Conservation (phyloP, 2,797 vertebrate species). For the Liparis tanakae region DNA sequence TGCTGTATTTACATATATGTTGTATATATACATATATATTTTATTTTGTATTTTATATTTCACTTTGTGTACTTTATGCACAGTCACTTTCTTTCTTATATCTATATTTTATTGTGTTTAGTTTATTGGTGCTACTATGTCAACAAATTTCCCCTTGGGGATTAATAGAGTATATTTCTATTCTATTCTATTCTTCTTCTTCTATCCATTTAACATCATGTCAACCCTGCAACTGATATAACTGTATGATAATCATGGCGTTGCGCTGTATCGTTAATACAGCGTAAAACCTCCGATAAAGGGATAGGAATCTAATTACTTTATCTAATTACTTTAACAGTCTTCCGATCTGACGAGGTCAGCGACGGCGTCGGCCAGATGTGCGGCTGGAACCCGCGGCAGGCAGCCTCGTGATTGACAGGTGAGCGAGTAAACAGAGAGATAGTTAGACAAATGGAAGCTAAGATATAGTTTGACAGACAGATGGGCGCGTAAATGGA, state of each 20-base stretch:
- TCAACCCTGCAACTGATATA: constrained; percentile 18
- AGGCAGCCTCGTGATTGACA: constrained; percentile 80
- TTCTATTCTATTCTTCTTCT: no score
- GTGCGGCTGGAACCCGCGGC: constrained; percentile 48
- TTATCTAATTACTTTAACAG: constrained; percentile 68
- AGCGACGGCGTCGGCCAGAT: constrained; percentile 56
- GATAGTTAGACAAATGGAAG: constrained; percentile 87
- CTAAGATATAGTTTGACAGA: constrained; percentile 87
- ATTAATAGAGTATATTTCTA: no score
- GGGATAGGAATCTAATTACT: constrained; percentile 66
- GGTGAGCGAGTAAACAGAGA: constrained; percentile 78
- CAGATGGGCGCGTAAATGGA: constrained; percentile 87
- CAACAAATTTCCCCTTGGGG: no score
- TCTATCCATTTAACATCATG: constrained; percentile 11
- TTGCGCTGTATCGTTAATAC: constrained; percentile 26
- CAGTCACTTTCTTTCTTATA: no score
- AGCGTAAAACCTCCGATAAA: constrained; percentile 50
- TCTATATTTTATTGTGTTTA: no score
- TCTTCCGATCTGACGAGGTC: constrained; percentile 56
- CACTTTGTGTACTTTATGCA: no score
- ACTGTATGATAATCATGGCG: constrained; percentile 34
- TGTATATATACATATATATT: no score
- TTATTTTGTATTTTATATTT: no score
- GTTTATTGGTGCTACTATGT: no score
- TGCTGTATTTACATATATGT: no score